Base-by-base conservation (phyloP, 2,113 vertebrate species). In the Phylloscopus whistleri region DNA sequence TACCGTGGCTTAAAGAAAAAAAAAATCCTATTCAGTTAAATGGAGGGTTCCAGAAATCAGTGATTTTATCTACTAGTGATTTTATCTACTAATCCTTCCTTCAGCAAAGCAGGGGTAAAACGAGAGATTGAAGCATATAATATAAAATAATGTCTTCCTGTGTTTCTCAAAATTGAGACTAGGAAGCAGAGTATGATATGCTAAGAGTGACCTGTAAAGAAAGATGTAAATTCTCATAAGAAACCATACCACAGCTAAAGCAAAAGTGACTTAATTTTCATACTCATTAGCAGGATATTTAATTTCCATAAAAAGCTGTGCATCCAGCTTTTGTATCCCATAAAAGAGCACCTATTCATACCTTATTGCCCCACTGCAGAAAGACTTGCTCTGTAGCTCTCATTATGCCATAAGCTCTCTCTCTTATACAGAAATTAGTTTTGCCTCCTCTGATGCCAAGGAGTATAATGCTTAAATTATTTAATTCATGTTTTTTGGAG, bases 1-100 rank as follows among this genome's bases (percentile, higher is more conserved):
- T 39, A 70, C 0, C 0, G 0, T 51, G 7, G 3, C 23, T 44
- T 55, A 21, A 46, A 62, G 13, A 52, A 41, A 53, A 80, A 49
- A 55, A 55, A 56, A 11, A 37, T 2, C 13, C 16, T 31, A 17
- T 58, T 66, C 11, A 43, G 11, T 76, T 76, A 68, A 64, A 85
- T 11, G 22, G 26, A 69, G 8, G 8, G 37, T 59, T 84, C 13
- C 26, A 64, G 46, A 82, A 85, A 52, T 26, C 17, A 41, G 23
- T 64, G 23, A 30, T 60, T 52, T 28, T 73, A 83, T 87, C 49
- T 52, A 68, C 11, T 41, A 78, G 23, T 64, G 23, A 30, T 60
- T 52, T 28, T 73, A 83, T 87, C 49, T 52, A 68, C 11, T 41
- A 78, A 70, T 23, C 18, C 12, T 77, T 84, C 14, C 39, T 91